Conservation (phyloP, 2,888 invertebrate species). For the Acanthosoma haemorrhoidale region DNA sequence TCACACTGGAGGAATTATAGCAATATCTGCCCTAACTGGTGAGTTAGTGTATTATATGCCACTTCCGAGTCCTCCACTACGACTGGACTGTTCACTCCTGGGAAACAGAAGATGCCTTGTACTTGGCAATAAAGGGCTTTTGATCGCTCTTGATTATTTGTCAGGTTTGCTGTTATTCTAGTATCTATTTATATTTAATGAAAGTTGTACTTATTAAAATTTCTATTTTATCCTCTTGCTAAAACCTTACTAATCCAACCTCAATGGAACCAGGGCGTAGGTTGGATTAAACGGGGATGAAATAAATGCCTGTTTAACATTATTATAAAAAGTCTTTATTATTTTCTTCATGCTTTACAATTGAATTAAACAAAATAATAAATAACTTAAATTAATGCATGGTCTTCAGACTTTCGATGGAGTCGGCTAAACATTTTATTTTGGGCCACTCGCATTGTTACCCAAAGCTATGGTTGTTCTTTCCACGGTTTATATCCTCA, state of each 20-base stretch:
- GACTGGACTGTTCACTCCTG: slow-evolving; percentile 66
- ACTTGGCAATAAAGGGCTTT: slow-evolving; percentile 62
- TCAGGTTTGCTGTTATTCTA: slow-evolving; percentile 48
- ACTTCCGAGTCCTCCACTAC: slow-evolving; percentile 57
- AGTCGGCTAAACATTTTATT: too few species aligned
- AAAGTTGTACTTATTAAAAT: not conserved
- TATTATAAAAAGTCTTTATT: not conserved
- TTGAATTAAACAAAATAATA: too few species aligned
- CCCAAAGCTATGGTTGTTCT: too few species aligned
- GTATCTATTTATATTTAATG: not conserved
- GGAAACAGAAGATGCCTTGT: slow-evolving; percentile 69
- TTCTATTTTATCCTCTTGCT: too few species aligned
- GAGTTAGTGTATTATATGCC: slow-evolving; percentile 68
- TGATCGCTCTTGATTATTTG: slow-evolving; percentile 57
- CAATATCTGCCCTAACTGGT: slow-evolving; percentile 64
- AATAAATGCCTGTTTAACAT: too few species aligned
- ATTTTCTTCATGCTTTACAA: not conserved
- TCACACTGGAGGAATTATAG: slow-evolving; percentile 61
- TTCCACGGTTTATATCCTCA: too few species aligned
- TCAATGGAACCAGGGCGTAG: too few species aligned
- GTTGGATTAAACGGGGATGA: too few species aligned
- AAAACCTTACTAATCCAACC: too few species aligned
- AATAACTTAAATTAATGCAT: too few species aligned
- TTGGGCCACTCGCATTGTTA: too few species aligned
- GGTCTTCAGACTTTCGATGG: too few species aligned